Conservation (phyloP, 1,140 invertebrate species). For the Aleiodes sp. region DNA sequence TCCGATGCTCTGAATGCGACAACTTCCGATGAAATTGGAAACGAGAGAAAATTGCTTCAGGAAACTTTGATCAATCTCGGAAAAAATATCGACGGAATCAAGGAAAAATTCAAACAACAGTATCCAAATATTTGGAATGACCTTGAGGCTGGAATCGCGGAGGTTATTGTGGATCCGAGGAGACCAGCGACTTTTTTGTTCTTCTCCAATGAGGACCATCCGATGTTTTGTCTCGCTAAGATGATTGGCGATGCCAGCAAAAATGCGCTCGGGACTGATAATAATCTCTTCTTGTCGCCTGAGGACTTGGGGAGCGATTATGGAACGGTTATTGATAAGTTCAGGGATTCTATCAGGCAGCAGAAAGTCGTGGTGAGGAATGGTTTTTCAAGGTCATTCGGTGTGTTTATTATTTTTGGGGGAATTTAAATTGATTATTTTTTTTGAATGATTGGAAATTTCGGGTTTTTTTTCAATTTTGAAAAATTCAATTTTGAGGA, state of each 20-base stretch:
- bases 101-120: conserved; percentile 47
- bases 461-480: too few relatives aligned
- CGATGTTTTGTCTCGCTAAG: conserved; percentile 50
- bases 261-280: conserved; percentile 38
- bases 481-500: too few relatives aligned
- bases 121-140: conserved; percentile 46
- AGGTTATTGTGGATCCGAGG: conserved; percentile 35
- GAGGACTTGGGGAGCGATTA: conserved; percentile 45
- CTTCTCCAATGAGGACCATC: conserved; percentile 43
- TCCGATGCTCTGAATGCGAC: background rate
- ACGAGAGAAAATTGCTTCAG: background rate
- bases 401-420: background rate
- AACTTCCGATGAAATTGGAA: too few relatives aligned
- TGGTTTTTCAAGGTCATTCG: background rate
- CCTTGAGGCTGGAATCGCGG: conserved; percentile 42
- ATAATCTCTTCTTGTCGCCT: conserved; percentile 41
- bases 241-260: conserved; percentile 44
- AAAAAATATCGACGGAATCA: conserved; percentile 26
- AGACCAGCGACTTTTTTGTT: conserved; percentile 49
- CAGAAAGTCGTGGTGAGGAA: conserved; percentile 52
- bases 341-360: conserved; percentile 31
- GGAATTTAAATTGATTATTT: too few relatives aligned
- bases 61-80: conserved; percentile 18
- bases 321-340: conserved; percentile 43
- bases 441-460: too few relatives aligned